Conservation (phyloP, 1,140 invertebrate species). For the Aporrectodea caliginosa region DNA sequence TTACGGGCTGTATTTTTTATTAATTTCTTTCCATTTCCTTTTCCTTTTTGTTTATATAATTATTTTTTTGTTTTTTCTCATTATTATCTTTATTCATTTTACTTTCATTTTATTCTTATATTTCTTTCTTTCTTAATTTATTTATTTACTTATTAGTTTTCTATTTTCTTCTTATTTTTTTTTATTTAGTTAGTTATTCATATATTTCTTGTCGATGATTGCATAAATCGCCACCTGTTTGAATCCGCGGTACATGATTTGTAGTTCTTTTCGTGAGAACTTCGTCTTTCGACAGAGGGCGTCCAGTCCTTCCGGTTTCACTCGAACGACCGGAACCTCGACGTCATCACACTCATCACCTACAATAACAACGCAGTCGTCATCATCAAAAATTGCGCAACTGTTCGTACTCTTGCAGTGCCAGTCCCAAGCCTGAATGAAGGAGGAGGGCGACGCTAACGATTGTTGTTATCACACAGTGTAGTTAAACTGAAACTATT, state of each 20-base stretch:
- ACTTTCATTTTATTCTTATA: background rate
- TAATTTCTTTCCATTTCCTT: too few species aligned
- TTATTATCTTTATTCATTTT: background rate
- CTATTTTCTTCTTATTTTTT: background rate
- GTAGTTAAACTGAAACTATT: too few species aligned
- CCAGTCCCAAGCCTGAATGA: too few species aligned
- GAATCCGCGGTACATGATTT: constrained; percentile 89
- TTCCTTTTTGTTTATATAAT: too few species aligned
- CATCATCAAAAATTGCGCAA: too few species aligned
- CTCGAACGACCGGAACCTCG: constrained; percentile 25
- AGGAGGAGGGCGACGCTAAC: too few species aligned
- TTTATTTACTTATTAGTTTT: background rate
- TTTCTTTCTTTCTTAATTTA: background rate
- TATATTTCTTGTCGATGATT: too few species aligned
- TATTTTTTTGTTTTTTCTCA: background rate
- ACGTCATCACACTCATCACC: too few species aligned
- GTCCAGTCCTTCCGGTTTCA: constrained; percentile 73
- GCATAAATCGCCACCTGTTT: constrained; percentile 76
- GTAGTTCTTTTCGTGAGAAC: constrained; percentile 85
- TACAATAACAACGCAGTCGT: too few species aligned
- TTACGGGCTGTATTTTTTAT: too few species aligned
- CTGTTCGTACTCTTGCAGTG: too few species aligned
- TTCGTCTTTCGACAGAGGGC: constrained; percentile 84
- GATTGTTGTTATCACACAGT: too few species aligned
- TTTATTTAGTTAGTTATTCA: background rate